Conservation (phyloP, 2,113 vertebrate species). For the Gavialis gangeticus region DNA sequence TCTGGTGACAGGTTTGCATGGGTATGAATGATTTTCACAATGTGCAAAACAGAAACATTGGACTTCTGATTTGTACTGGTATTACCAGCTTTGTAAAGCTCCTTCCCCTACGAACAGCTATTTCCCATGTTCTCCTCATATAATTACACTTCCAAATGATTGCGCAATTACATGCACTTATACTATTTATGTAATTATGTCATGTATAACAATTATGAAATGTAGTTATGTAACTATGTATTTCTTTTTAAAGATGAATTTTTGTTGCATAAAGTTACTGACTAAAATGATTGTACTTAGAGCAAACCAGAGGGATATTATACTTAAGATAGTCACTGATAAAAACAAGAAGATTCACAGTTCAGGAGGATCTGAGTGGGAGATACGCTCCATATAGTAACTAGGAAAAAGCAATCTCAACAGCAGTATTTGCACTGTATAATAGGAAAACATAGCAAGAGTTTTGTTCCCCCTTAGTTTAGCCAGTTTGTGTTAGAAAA, state of each 20-base stretch:
- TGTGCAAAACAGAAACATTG: background rate
- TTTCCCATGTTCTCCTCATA: background rate
- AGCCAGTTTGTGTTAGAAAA: background rate
- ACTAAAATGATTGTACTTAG: background rate
- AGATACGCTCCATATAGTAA: background rate
- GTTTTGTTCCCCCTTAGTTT: background rate
- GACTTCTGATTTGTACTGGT: background rate
- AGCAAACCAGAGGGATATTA: background rate
- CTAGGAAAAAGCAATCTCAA: background rate
- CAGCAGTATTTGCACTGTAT: background rate
- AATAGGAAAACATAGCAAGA: constrained; percentile 5
- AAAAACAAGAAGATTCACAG: background rate
- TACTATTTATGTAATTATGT: constrained; percentile 17
- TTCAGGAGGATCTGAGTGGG: background rate
- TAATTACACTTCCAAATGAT: constrained; percentile 29
- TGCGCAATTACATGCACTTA: background rate
- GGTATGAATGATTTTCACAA: background rate
- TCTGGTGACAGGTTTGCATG: background rate
- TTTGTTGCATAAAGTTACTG: background rate
- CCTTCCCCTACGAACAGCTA: background rate
- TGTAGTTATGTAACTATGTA: background rate
- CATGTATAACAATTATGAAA: background rate
- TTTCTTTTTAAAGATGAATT: background rate
- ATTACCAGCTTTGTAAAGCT: background rate
- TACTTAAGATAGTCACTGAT: background rate